These are phyloP conservation scores for Mycetomoellerius zeteki DNA, from an alignment of 1,140 invertebrate genomes.

Conservation along the genomic window DNA sequence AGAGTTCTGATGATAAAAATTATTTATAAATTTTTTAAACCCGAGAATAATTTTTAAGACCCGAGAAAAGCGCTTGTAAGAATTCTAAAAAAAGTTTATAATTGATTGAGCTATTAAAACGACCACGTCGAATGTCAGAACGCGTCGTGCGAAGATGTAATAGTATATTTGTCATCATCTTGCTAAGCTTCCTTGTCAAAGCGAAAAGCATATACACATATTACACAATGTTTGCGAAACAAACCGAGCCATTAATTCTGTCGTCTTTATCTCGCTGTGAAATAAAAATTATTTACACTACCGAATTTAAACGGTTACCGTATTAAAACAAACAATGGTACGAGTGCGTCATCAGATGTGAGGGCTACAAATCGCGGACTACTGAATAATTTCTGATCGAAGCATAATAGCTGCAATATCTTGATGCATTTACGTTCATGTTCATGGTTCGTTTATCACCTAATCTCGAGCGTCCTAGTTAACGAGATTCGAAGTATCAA, in stretches of 20 bases:
- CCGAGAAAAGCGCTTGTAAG: too few species aligned
- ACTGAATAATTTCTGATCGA: constrained; percentile 17
- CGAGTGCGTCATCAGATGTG: not conserved
- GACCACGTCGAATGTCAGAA: not conserved
- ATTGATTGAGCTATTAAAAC: not conserved
- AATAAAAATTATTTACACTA: constrained; percentile 33
- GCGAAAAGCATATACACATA: not conserved
- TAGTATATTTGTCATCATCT: constrained; percentile 10
- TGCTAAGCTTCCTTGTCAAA: not conserved
- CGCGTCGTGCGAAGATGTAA: not conserved
- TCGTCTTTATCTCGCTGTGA: not conserved
- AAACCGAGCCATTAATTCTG: not conserved
- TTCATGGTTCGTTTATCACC: constrained; percentile 11
- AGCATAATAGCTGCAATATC: not conserved
- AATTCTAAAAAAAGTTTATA: constrained; percentile 8
- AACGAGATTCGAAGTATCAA: constrained; percentile 18
- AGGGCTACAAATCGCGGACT: not conserved
- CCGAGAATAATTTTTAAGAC: too few species aligned
- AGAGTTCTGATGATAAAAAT: too few species aligned
- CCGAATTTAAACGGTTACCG: not conserved
- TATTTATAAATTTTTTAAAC: too few species aligned
- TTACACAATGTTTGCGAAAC: not conserved
- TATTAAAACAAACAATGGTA: not conserved
- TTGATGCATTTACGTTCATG: not conserved
- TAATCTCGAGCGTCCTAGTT: constrained; percentile 1